These are phyloP conservation scores for Lateolabrax maculatus DNA, from an alignment of 2,797 vertebrate genomes.

Conservation along the genomic window DNA sequence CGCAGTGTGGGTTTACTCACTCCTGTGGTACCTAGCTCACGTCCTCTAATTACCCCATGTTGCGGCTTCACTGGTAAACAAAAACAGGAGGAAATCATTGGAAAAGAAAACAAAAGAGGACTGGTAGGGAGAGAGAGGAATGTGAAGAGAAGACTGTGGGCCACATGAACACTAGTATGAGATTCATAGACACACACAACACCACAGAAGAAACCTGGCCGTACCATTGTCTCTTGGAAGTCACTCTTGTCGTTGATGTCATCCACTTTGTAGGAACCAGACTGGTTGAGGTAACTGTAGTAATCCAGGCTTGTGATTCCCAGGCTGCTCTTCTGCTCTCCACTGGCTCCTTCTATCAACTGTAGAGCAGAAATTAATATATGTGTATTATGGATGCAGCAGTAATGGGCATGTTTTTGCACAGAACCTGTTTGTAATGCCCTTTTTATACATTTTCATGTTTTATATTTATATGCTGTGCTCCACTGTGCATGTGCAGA, in stretches of 20 bases:
- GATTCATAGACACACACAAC: constrained; percentile 32
- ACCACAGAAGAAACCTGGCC: background rate
- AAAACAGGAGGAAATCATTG: constrained; percentile 67
- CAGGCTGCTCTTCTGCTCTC: constrained; percentile 92
- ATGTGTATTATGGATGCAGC: background rate
- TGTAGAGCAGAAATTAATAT: constrained; percentile 62
- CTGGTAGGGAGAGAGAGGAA: constrained; percentile 36
- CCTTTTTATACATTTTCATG: constrained; percentile 21
- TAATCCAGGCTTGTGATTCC: constrained; percentile 97
- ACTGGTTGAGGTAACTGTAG: constrained; percentile 96
- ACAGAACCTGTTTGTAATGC: background rate
- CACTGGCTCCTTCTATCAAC: constrained; percentile 95
- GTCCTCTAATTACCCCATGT: constrained; percentile 75
- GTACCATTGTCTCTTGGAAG: constrained; percentile 96
- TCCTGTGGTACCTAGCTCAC: constrained; percentile 59
- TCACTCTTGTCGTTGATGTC: constrained; percentile 96
- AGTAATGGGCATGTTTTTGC: background rate
- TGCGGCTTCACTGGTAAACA: constrained; percentile 74
- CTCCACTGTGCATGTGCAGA: constrained; percentile 37
- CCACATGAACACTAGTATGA: constrained; percentile 22
- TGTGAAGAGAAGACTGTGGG: constrained; percentile 34
- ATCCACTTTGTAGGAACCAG: constrained; percentile 97
- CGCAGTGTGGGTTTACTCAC: constrained; percentile 49
- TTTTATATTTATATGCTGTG: constrained; percentile 1
- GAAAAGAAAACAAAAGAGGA: constrained; percentile 62